Evolutionary conservation across 2,888 invertebrate genomes (phyloP), one percentile per base, ranked within the genome.

Genomic region (Coleophora deauratella): DNA sequence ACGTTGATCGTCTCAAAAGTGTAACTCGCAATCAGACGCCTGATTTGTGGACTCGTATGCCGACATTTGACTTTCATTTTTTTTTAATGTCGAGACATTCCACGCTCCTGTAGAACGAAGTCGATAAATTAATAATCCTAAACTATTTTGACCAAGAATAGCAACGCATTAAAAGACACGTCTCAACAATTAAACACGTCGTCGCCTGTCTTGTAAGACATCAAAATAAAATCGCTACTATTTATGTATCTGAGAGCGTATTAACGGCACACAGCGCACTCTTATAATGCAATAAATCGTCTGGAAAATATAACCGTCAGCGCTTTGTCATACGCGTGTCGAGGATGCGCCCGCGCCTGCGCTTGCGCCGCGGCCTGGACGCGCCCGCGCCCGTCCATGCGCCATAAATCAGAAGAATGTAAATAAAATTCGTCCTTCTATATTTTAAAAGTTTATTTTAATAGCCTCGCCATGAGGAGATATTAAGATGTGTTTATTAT

Each of bases 231-330:
- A 84, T 81, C 68, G 79, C 72, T 72, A 73, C 73, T 84, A 82
- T 85, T 82, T 85, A 84, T 82, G 82, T 59, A 77, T 74, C 72
- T 75, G 74, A 70, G 66, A 76, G 75, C 56, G 71, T 76, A 81
- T 79, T 77, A 82, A 81, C 72, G 70, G 74, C 72, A 72, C 62
- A 66, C 69, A 68, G 67, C 58, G 70, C 62, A 62, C 78, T 82
- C 82, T 82, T 82, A 79, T 82, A 81, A 77, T 73, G 77, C 67
- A 74, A 84, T 85, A 85, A 85, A 85, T 85, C 76, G 85, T 81
- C 77, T 84, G 78, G 80, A 80, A 81, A 80, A 82, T 85, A 85
- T 85, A 85, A 79, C 80, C 61, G 67, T 85, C 84, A 80, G 59
- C 84, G 65, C 71, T 67, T 62, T 76, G 82, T 85, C 85, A 85